Evolutionary conservation across 1,140 invertebrate genomes (phyloP), one percentile per base, ranked within the genome.

Genomic region (Pentalonia nigronervosa): DNA sequence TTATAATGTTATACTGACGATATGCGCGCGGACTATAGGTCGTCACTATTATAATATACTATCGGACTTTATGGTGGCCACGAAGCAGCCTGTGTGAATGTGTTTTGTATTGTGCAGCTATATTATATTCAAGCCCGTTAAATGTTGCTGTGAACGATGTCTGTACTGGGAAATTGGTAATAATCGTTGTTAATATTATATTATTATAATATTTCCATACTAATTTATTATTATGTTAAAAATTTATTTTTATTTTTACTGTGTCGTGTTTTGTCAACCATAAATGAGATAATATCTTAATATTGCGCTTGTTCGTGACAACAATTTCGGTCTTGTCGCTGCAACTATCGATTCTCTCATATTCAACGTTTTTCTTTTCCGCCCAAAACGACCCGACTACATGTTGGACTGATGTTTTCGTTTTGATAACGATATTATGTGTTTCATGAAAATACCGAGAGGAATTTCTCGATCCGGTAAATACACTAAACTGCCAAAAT

Each of bases 401-500:
- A 7, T 21, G 34, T 23, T 47, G 9, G 20, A n/a, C 48, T 50
- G 47, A 88, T 88, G 89, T 90, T 90, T 60, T 25, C 30, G 47
- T 90, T 36, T n/a, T 30, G 50, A 88, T 88, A 88, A 88, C 50
- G 7, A 53, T 45, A 45, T n/a, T 76, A 34, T 41, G 56, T 25
- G 25, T 90, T 90, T 8, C 30, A n/a, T 30, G n/a, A 45, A 60
- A 45, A 45, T 41, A n/a, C 30, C 17, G 30, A 47, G n/a, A 45
- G 36, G 88, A 67, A 90, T 90, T 67, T 90, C 53, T 90, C 23
- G 11, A 25, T 9, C 9, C n/a, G 21, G 23, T 23, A 3, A 41
- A 41, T 23, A 90, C 88, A 90, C 9, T 23, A 4, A 36, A 30
- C 53, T 90, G 89, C 89, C 89, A 90, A 90, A 90, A 67, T 90